Base-by-base conservation (phyloP, 2,888 invertebrate species). In the Aporophyla lueneburgensis region DNA sequence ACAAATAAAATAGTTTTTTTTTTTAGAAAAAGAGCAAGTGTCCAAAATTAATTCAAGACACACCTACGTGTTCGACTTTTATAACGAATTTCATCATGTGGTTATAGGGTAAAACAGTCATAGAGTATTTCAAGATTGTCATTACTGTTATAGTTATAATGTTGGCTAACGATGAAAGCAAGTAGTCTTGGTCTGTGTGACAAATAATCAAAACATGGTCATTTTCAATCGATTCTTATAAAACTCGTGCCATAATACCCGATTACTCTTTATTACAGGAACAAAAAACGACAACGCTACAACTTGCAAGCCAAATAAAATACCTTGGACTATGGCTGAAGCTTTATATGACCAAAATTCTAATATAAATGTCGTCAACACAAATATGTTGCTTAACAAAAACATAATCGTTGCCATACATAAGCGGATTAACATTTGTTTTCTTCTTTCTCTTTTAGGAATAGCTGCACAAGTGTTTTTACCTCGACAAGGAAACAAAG, bases 181-280 rank as follows among this genome's bases (percentile, higher is more conserved):
- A 6, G 24, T 19, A 19, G 43, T 19, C 16, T 24, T 24, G 24
- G 6, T 46, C 19, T 24, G 12, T 24, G 19, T 24, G 33, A 61
- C 5, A 43, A n/a, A 2, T 19, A 68, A 58, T 76, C 46, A 76
- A 7, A 10, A n/a, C 0, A 54, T 40, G 0, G 9, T 51, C 4
- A 19, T 80, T 54, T 65, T 79, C 5, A 43, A 33, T 24, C 54
- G 27, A 40, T 58, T 74, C 14, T 53, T 74, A 46, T 58, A 81
- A 81, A 67, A 79, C 33, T 68, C 63, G 1, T n/a, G 51, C 79
- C 79, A 79, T 1, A 74, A 4, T 12, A 27, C 9, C 9, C 81
- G 51, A 16, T 79, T 79, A 63, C 81, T 79, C 27, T 81, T 81
- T n/a, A 74, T 4, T 9, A 75, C 58, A 40, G 62, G 62, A 74